These are phyloP conservation scores for Strigamia maritima DNA, from an alignment of 2,888 invertebrate genomes.

Conservation along the genomic window DNA sequence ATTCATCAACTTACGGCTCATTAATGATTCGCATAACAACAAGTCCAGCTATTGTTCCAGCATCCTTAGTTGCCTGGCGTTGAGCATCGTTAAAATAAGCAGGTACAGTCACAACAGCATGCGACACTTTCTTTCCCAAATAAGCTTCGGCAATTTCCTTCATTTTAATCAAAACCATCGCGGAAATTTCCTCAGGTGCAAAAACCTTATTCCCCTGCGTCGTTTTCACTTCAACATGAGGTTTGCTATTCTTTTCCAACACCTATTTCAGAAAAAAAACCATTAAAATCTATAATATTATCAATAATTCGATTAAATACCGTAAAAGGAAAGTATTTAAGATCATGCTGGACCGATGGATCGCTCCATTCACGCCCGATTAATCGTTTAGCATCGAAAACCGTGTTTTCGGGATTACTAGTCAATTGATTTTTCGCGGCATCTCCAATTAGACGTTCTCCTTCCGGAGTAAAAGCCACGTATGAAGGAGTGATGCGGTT, in stretches of 20 bases:
- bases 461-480: constrained; percentile 54
- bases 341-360: constrained; percentile 57
- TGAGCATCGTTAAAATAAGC: constrained; percentile 71
- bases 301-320: too few relatives aligned
- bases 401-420: constrained; percentile 41
- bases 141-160: constrained; percentile 46
- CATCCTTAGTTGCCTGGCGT: constrained; percentile 80
- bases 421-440: constrained; percentile 41
- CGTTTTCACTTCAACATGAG: constrained; percentile 17
- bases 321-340: constrained; percentile 63
- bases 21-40: constrained; percentile 86
- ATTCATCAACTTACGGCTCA: constrained; percentile 61
- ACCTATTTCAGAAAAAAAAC: constrained; percentile 11
- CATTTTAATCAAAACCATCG: constrained; percentile 68
- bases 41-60: constrained; percentile 76
- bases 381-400: constrained; percentile 52
- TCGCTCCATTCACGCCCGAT: constrained; percentile 57
- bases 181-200: constrained; percentile 86
- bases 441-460: constrained; percentile 53
- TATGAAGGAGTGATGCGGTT: constrained; percentile 53
- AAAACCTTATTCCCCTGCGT: constrained; percentile 55
- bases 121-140: constrained; percentile 60
- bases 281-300: too few relatives aligned
- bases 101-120: constrained; percentile 76
- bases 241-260: constrained; percentile 27